These are phyloP conservation scores for Leucophora obtusa DNA, from an alignment of 2,888 invertebrate species.

Conservation along the genomic window DNA sequence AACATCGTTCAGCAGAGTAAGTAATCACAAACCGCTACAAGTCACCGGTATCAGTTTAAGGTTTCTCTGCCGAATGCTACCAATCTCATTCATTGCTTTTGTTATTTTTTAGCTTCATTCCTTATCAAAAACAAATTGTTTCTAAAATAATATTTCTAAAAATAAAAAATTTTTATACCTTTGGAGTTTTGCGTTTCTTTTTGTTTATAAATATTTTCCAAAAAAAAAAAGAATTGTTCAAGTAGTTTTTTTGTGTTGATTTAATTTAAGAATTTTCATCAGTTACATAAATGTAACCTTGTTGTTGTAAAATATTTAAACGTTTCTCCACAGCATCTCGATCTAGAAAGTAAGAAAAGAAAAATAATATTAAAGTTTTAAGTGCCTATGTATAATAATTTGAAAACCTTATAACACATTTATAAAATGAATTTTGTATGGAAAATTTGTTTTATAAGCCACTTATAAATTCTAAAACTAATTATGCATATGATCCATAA, in stretches of 20 bases:
- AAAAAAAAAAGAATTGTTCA: slow-evolving; percentile 19
- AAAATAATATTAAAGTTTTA: not conserved
- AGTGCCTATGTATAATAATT: too few relatives aligned
- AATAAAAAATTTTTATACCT: slow-evolving; percentile 16
- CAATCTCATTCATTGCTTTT: not conserved
- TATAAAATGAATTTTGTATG: too few relatives aligned
- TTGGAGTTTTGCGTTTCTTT: slow-evolving; percentile 1
- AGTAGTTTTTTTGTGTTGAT: slow-evolving; percentile 18
- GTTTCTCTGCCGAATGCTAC: too few relatives aligned
- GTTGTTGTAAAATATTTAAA: slow-evolving; percentile 89
- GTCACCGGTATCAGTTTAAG: too few relatives aligned
- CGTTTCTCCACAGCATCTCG: slow-evolving; percentile 98
- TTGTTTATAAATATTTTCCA: not conserved
- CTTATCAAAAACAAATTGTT: not conserved
- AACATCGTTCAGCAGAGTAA: too few relatives aligned
- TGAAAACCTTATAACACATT: too few relatives aligned
- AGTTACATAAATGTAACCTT: slow-evolving; percentile 85
- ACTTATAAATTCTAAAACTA: too few relatives aligned
- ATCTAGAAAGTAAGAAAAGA: slow-evolving; percentile 80
- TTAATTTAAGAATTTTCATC: slow-evolving; percentile 78
- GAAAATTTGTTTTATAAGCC: too few relatives aligned
- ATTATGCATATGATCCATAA: too few relatives aligned
- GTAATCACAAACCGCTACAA: too few relatives aligned
- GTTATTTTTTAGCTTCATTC: not conserved
- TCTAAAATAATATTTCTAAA: slow-evolving; percentile 7